A percentile compares a stretch with the other conserved stretches of the same genome.
Conservation (phyloP, 1,140 invertebrate genomes). For the Zophobas atratus region DNA sequence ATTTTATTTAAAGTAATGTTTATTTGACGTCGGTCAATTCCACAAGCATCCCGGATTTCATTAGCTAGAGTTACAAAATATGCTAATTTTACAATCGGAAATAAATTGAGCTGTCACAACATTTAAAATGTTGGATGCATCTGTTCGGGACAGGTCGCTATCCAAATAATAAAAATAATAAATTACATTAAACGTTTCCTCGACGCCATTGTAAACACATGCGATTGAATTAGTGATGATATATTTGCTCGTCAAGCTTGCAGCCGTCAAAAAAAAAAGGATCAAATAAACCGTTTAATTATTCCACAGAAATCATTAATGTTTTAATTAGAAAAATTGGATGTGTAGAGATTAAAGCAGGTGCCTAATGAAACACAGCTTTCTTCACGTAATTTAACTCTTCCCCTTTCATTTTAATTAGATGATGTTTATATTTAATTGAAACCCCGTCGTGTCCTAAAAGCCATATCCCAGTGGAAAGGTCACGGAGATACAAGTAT, state of each 20-base stretch:
- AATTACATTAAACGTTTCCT: slow-evolving; percentile 28
- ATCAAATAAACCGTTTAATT: slow-evolving; percentile 1
- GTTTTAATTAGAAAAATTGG: slow-evolving; percentile 35
- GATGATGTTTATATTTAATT: slow-evolving; percentile 19
- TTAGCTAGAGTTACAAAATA: slow-evolving; percentile 35
- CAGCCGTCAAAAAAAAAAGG: neutral
- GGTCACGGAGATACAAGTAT: slow-evolving; percentile 7
- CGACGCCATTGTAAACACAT: slow-evolving; percentile 19
- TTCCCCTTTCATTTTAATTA: slow-evolving; percentile 18
- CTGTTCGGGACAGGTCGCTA: slow-evolving; percentile 32
- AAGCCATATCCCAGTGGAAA: neutral
- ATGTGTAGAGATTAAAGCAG: slow-evolving; percentile 7
- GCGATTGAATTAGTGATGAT: slow-evolving; percentile 23
- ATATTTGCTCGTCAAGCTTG: neutral
- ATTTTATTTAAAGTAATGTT: neutral
- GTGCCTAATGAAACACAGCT: slow-evolving; percentile 14
- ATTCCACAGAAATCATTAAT: neutral
- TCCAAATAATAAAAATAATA: slow-evolving; percentile 42
- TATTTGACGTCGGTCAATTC: neutral
- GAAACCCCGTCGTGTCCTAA: slow-evolving; percentile 15
- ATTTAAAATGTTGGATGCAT: slow-evolving; percentile 41
- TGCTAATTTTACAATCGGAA: slow-evolving; percentile 41
- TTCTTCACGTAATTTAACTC: slow-evolving; percentile 4
- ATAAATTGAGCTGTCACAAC: slow-evolving; percentile 42
- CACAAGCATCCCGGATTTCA: slow-evolving; percentile 29